Evolutionary conservation across 1,140 invertebrate species (phyloP), one percentile per base, ranked within the genome.

Genomic region (Zaprionus gabonicus): DNA sequence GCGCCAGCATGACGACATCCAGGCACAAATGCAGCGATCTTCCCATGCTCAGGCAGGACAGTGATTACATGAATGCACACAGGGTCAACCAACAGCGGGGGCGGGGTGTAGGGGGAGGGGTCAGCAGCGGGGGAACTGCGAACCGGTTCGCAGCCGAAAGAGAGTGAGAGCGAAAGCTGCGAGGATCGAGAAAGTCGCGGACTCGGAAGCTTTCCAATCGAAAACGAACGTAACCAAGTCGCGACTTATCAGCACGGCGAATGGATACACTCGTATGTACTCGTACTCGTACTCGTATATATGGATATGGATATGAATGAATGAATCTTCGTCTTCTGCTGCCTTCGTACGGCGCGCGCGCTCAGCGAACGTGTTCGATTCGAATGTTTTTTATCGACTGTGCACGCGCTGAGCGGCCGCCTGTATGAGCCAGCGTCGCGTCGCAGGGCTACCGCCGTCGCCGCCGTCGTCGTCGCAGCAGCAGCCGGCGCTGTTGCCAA

Each of bases 331-430:
- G 57, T 31, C 15, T 17, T 57, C n/a, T 25, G 56, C 44, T 51
- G 36, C 23, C 20, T 56, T 15, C 31, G 12, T 36, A 23, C 10
- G 4, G 51, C 28, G 58, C 73, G 58, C 73, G 65, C 63, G 74
- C 85, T 74, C 67, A 71, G 79, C 84, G 78, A 74, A 85, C 80
- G 84, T 87, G 84, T 87, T 87, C 84, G 84, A 84, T 87, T 76
- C 84, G 84, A 87, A 90, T 87, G 84, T 88, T 71, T 57, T 87
- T 87, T 87, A 87, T 87, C 84, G 84, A 87, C 84, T 87, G 84
- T 82, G 84, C 78, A 88, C 81, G 84, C 84, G 83, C 70, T 72
- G 31, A 49, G 20, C 46, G 46, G 20, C 10, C 46, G 46, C 13
- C 31, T 25, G 38, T 13, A 46, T 31, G 36, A 71, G 70, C 74